Conservation (phyloP, 2,113 vertebrate genomes). For the Balaeniceps rex region DNA sequence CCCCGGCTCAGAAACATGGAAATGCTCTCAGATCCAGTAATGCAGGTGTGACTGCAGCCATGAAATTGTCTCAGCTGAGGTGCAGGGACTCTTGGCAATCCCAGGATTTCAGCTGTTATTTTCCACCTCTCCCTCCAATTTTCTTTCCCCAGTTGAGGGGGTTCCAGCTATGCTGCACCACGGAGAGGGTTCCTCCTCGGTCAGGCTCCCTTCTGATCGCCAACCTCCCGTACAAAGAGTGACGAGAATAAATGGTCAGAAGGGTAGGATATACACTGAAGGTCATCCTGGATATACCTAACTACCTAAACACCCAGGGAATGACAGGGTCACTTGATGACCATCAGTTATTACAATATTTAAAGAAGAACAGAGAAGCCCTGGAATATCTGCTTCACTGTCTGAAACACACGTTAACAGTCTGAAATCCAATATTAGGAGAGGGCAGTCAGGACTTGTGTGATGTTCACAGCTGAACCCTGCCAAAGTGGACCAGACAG, state of each 20-base stretch:
- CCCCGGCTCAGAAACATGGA: fast-evolving
- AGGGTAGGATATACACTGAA: background rate
- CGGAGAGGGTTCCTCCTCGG: background rate
- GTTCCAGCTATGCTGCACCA: background rate
- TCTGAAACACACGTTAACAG: background rate
- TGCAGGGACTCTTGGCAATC: background rate
- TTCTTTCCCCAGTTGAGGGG: background rate
- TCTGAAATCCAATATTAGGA: background rate
- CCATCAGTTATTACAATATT: background rate
- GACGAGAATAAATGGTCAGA: background rate
- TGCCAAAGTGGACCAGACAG: background rate
- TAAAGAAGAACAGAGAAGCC: background rate
- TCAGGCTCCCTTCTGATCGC: background rate
- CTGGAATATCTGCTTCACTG: background rate
- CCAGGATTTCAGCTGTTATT: background rate
- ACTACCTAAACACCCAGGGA: background rate
- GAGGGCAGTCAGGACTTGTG: background rate
- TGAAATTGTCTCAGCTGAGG: background rate
- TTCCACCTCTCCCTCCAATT: background rate
- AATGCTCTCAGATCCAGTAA: background rate
- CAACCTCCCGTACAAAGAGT: background rate
- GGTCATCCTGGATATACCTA: background rate
- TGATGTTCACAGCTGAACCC: background rate
- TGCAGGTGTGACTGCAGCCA: background rate
- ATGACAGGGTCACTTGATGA: background rate